Conservation (phyloP, 2,888 invertebrate species). For the Caenorhabditis parvicauda region DNA sequence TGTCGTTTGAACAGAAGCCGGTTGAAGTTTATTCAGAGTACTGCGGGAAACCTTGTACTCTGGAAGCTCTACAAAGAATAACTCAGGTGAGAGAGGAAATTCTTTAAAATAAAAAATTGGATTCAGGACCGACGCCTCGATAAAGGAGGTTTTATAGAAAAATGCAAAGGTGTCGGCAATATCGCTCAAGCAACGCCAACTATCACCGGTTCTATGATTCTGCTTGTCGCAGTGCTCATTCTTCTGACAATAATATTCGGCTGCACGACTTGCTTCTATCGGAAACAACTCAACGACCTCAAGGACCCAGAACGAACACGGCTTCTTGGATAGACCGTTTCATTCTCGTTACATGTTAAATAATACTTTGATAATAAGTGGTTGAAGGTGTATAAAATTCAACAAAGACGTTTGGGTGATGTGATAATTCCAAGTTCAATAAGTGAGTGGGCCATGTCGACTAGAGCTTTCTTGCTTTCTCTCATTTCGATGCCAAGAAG, state of each 20-base stretch:
- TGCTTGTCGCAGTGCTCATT: conserved; percentile 21
- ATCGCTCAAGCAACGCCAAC: conserved; percentile 9
- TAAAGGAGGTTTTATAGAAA: conserved; percentile 11
- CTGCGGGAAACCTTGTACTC: conserved; percentile 18
- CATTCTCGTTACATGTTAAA: no score
- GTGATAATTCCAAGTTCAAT: conserved; percentile 66
- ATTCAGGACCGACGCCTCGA: conserved; percentile 13
- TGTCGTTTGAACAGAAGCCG: conserved; percentile 14
- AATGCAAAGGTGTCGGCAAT: conserved; percentile 21
- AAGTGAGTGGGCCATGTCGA: conserved; percentile 68
- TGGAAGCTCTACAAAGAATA: conserved; percentile 15
- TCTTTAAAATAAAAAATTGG: not conserved
- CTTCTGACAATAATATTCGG: conserved; percentile 32
- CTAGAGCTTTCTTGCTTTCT: conserved; percentile 64
- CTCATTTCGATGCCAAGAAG: conserved; percentile 65
- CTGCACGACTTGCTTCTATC: conserved; percentile 33
- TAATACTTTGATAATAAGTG: no score
- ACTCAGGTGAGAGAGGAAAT: conserved; percentile 7
- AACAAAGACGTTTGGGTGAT: no score
- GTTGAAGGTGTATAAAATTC: no score
- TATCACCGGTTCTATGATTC: conserved; percentile 20
- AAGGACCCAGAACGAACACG: conserved; percentile 33
- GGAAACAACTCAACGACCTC: conserved; percentile 28
- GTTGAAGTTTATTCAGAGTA: conserved; percentile 11
- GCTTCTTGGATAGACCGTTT: no score